A percentile compares a stretch with the other conserved stretches of the same genome.
These are phyloP conservation scores for Cephus pygmeus DNA, from an alignment of 2,888 invertebrate species.

Conservation along the genomic window DNA sequence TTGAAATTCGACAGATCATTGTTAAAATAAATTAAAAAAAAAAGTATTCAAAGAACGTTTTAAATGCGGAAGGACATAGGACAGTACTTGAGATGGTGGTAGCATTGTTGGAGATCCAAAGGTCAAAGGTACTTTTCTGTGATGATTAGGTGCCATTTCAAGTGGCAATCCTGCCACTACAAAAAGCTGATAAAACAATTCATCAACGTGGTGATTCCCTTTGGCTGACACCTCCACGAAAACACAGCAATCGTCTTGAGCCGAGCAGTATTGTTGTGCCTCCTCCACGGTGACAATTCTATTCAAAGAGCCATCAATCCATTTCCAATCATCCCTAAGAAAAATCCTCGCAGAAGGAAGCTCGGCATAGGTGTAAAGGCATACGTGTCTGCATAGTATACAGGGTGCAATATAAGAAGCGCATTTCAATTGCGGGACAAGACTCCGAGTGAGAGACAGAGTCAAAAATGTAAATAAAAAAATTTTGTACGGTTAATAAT, in stretches of 20 bases:
- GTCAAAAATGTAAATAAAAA: background rate
- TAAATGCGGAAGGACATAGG: background rate
- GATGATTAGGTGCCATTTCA: slow-evolving; percentile 91
- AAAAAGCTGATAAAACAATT: slow-evolving; percentile 86
- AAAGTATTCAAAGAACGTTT: background rate
- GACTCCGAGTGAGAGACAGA: background rate
- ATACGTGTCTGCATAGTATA: background rate
- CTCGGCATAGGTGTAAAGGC: background rate
- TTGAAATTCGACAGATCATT: background rate
- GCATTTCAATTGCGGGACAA: background rate
- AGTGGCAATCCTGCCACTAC: slow-evolving; percentile 84
- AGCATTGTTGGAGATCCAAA: slow-evolving; percentile 83
- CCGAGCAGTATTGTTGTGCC: slow-evolving; percentile 80
- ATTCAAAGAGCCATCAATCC: slow-evolving; percentile 26
- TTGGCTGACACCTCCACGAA: slow-evolving; percentile 89
- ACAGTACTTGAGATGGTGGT: slow-evolving; percentile 69
- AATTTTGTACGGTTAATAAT: background rate
- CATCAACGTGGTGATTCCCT: slow-evolving; percentile 83
- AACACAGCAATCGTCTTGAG: slow-evolving; percentile 80
- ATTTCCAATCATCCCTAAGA: background rate
- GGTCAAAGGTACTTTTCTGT: slow-evolving; percentile 77
- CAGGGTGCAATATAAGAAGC: background rate
- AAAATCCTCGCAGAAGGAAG: background rate
- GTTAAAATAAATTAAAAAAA: background rate
- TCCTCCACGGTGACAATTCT: slow-evolving; percentile 84